Evolutionary conservation across 1,140 invertebrate species (phyloP), one percentile per base, ranked within the genome.

Genomic region (Sesamia nonagrioides): DNA sequence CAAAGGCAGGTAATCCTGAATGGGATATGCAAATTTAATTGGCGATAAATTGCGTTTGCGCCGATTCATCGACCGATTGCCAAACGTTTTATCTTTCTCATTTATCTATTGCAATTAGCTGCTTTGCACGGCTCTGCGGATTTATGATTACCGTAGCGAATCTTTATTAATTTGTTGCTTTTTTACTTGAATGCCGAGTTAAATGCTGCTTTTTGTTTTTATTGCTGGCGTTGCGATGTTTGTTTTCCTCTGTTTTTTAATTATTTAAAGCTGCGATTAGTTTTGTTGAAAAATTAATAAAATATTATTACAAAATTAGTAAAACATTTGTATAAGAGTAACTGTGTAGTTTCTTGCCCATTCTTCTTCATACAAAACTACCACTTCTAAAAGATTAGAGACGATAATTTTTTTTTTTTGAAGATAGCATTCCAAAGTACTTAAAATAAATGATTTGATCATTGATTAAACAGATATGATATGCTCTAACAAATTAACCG

Each of bases 91-190:
- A 68, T 54, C 42, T 66, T 17, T 52, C 42, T 66, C 35, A 68
- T 77, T 77, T 68, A 76, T 76, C 61, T 68, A 5, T 54, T 27
- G 74, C 60, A 77, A 68, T 77, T 77, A 77, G 45, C 27, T 27
- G 61, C 11, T 77, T 77, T 60, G 42, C 74, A 76, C 74, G 74
- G 74, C 54, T 35, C 61, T 54, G 6, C 50, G 37, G 50, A 56
- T 77, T 77, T 77, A 77, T 77, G 74, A 56, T 18, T 48, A 48
- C 15, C 21, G 66, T 50, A 33, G 45, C 74, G 61, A 77, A 75
- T 75, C 58, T 48, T 15, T 40, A 54, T 66, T 77, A 42, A 77
- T 66, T 68, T 68, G 21, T 42, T 68, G 27, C 45, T 54, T 66
- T 56, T 52, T 66, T 50, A 2, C 42, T 37, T 13, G 27, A 21